Evolutionary conservation across 2,113 vertebrate genomes (phyloP).

Genomic region (Coryphaenoides rupestris): DNA sequence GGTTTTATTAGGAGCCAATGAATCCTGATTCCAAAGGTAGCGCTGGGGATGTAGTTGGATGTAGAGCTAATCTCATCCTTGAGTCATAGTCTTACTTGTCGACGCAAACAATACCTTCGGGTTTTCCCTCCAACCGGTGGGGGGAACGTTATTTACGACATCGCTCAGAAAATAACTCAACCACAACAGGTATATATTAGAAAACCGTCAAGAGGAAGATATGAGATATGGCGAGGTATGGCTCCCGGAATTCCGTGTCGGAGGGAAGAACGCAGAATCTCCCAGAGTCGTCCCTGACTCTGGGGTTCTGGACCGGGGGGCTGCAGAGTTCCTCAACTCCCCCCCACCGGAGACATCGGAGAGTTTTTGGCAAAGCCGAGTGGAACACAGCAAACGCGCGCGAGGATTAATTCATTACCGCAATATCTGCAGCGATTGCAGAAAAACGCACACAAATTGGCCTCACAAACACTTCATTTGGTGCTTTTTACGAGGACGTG

Average conservation of each 20-base stretch:
- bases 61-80: slow-evolving; percentile 33
- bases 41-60: too few species aligned
- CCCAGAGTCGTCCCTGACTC: too few species aligned
- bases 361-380: slow-evolving; percentile 11
- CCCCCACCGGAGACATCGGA: too few species aligned
- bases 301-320: too few species aligned
- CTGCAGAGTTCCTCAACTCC: too few species aligned
- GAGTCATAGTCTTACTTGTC: slow-evolving; percentile 20
- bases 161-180: slow-evolving; percentile 31
- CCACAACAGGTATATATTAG: too few species aligned
- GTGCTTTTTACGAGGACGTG: slow-evolving; percentile 50
- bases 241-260: too few species aligned
- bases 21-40: slow-evolving; percentile 15
- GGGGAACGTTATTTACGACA: slow-evolving; percentile 49
- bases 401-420: slow-evolving; percentile 50
- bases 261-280: too few species aligned
- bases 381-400: slow-evolving; percentile 42
- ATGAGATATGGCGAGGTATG: neutral
- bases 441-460: slow-evolving; percentile 53
- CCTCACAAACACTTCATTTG: slow-evolving; percentile 61
- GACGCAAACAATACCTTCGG: slow-evolving; percentile 31
- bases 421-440: slow-evolving; percentile 46
- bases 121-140: slow-evolving; percentile 16
- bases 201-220: too few species aligned
- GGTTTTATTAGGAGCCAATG: slow-evolving; percentile 2